Conservation (phyloP, 2,113 vertebrate genomes). For the Nesoenas mayeri region DNA sequence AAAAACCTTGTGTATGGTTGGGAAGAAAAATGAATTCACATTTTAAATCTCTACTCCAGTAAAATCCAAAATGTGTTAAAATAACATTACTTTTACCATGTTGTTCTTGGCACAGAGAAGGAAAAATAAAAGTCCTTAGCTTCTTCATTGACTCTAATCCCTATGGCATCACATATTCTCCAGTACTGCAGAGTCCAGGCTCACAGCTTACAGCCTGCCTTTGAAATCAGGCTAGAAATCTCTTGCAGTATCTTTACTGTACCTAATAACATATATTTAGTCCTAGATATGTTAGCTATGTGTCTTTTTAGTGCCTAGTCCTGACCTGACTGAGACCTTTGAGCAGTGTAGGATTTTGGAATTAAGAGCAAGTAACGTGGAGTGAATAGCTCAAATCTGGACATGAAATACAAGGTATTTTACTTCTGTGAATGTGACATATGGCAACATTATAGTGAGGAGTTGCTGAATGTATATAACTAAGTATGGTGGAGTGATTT, state of each 20-base stretch:
- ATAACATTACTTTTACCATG: neutral
- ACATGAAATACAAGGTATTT: neutral
- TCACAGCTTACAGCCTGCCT: neutral
- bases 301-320: neutral
- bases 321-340: neutral
- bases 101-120: neutral
- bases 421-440: neutral
- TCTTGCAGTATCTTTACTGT: neutral
- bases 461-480: neutral
- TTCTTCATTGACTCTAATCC: neutral
- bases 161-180: neutral
- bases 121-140: neutral
- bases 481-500: neutral
- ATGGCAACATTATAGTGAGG: neutral
- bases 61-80: neutral
- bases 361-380: neutral
- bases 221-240: neutral
- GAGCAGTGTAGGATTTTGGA: neutral
- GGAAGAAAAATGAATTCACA: neutral
- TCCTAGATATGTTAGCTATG: neutral
- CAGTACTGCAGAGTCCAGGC: neutral
- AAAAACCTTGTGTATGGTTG: neutral
- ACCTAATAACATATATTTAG: neutral
- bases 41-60: neutral
- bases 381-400: neutral